Evolutionary conservation across 2,888 invertebrate genomes (phyloP).

Genomic region (Apamea epomidion): DNA sequence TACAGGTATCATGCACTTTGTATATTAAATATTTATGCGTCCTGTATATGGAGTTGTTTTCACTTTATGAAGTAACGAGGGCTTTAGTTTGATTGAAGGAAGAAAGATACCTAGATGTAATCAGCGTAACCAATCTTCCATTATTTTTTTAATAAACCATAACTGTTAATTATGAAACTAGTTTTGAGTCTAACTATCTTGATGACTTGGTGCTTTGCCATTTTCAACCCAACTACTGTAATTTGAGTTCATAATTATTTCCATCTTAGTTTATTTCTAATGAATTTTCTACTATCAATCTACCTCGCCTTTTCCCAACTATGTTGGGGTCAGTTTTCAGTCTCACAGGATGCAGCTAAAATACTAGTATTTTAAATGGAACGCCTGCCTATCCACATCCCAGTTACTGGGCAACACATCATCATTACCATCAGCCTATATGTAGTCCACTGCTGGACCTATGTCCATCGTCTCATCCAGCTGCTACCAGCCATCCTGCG

Average conservation of each 20-base stretch:
- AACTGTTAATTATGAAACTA: background rate
- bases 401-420: background rate
- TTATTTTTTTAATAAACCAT: background rate
- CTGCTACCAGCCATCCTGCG: too few relatives aligned
- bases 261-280: background rate
- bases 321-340: background rate
- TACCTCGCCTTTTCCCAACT: background rate
- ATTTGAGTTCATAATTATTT: background rate
- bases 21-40: conserved; percentile 31
- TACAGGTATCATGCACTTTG: conserved; percentile 33
- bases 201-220: background rate
- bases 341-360: background rate
- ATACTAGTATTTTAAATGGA: background rate
- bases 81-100: background rate
- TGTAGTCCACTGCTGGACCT: too few relatives aligned
- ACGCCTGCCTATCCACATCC: background rate
- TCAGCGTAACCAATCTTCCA: background rate
- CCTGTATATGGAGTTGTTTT: background rate
- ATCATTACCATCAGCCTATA: too few relatives aligned
- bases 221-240: background rate
- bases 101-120: background rate
- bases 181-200: background rate
- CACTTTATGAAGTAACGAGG: conserved; percentile 7
- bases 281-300: background rate
- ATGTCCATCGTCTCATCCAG: too few relatives aligned